Evolutionary conservation across 1,140 invertebrate species (phyloP), one percentile per base, ranked within the genome.

Genomic region (Macrostomum lignano): DNA sequence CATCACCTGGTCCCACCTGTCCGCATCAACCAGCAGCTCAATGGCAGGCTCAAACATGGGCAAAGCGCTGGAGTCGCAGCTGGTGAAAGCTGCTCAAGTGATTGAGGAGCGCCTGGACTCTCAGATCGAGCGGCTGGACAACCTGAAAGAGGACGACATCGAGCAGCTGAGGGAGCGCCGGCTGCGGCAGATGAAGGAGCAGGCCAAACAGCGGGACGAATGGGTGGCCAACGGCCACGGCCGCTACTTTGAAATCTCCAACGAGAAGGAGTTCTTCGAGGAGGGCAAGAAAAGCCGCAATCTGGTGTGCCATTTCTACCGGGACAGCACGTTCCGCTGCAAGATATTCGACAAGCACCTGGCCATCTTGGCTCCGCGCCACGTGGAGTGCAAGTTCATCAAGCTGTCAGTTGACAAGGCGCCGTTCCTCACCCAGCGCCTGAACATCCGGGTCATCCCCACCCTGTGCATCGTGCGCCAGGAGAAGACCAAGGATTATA

Each of bases 281-380:
- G 60, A 72, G 10, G 74, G 73, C 23, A 88, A 88, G 50, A 79
- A 81, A 46, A 84, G 76, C 13, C 67, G 73, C 35, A 73, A 77
- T 44, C 70, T 91, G 13, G 71, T 91, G n/a, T 75, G 76, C 43
- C 75, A 88, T 51, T 94, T 91, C 58, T 93, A 79, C 55, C 38
- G 52, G 28, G 50, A 55, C 26, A 42, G 41, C 31, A 57, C 55
- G 19, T 31, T 40, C 20, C 33, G 79, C 23, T 86, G 75, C 52
- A 72, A 74, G 55, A 86, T 94, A 45, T 69, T 82, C 2, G 82
- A 93, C 53, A 82, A 78, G 63, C 84, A 94, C 58, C 60, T 94
- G 3, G 70, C 72, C 47, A 62, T 71, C 15, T 55, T 94, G 3
- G 74, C 77, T 5, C 66, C 64, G 35, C 78, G 77, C 46, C 82